A percentile compares a stretch with the other conserved stretches of the same genome.
Conservation (phyloP, 1,140 invertebrate species). For the Scaptomyza hsui region DNA sequence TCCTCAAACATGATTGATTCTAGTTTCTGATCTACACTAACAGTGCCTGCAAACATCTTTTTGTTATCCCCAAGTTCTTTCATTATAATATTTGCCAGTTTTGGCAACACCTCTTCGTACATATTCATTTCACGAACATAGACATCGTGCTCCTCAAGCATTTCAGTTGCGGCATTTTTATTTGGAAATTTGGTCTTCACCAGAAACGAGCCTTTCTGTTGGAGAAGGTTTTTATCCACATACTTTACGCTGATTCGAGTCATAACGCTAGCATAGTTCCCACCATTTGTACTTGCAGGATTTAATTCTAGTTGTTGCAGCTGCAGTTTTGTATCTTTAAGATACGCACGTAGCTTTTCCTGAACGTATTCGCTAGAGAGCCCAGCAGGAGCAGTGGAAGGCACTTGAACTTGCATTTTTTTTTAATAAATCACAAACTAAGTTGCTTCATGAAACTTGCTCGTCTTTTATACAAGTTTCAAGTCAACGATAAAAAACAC, state of each 20-base stretch:
- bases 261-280: constrained; percentile 74
- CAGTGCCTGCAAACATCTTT: constrained; percentile 67
- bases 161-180: constrained; percentile 31
- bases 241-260: constrained; percentile 57
- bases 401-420: no score
- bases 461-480: no score
- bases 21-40: constrained; percentile 58
- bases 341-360: constrained; percentile 44
- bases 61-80: constrained; percentile 48
- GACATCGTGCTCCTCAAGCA: constrained; percentile 52
- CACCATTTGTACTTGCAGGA: constrained; percentile 60
- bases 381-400: constrained; percentile 48
- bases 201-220: constrained; percentile 37
- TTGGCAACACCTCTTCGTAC: constrained; percentile 65
- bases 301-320: constrained; percentile 38
- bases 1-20: constrained; percentile 71
- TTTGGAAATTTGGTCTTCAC: constrained; percentile 59
- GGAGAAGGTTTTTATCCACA: background rate
- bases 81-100: constrained; percentile 42
- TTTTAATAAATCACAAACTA: no score
- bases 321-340: constrained; percentile 46
- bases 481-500: no score
- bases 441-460: no score
- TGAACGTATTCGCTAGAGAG: constrained; percentile 60
- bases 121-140: constrained; percentile 67